Evolutionary conservation across 2,113 vertebrate species (phyloP).

Genomic region (Elachura formosa): DNA sequence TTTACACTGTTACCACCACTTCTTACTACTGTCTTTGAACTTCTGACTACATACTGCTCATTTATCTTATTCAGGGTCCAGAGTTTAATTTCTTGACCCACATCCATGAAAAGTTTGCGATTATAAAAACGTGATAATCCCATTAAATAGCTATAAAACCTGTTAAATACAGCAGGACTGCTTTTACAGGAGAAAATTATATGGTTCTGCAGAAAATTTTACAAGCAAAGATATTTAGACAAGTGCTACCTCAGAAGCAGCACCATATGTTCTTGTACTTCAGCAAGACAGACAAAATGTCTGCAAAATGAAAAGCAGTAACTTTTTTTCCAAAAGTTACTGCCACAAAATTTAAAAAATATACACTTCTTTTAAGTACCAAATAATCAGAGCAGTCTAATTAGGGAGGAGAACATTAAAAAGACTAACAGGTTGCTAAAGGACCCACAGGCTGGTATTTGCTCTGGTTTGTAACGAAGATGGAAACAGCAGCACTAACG

Average conservation of each 20-base stretch:
- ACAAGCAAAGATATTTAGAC: constrained; percentile 55
- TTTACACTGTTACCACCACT: neutral
- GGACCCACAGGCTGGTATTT: neutral
- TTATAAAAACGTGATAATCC: neutral
- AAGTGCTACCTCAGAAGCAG: constrained; percentile 54
- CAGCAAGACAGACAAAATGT: constrained; percentile 21
- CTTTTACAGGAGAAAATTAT: constrained; percentile 31
- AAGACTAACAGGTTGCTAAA: constrained; percentile 24
- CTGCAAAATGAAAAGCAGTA: constrained; percentile 48
- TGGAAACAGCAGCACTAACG: neutral
- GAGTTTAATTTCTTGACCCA: neutral
- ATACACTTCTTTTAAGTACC: constrained; percentile 47
- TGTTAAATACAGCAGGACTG: neutral
- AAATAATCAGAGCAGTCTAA: constrained; percentile 47
- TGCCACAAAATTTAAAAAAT: constrained; percentile 38
- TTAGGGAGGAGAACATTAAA: constrained; percentile 44
- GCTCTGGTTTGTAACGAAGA: constrained; percentile 2
- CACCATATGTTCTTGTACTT: constrained; percentile 60
- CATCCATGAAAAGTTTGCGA: neutral
- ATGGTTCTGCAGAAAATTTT: constrained; percentile 12
- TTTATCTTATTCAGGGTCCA: neutral
- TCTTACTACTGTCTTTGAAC: neutral
- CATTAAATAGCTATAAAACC: neutral
- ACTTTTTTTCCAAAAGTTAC: constrained; percentile 38
- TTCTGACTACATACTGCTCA: neutral